Conservation (phyloP, 2,113 vertebrate genomes). For the Amblyornis subalaris region DNA sequence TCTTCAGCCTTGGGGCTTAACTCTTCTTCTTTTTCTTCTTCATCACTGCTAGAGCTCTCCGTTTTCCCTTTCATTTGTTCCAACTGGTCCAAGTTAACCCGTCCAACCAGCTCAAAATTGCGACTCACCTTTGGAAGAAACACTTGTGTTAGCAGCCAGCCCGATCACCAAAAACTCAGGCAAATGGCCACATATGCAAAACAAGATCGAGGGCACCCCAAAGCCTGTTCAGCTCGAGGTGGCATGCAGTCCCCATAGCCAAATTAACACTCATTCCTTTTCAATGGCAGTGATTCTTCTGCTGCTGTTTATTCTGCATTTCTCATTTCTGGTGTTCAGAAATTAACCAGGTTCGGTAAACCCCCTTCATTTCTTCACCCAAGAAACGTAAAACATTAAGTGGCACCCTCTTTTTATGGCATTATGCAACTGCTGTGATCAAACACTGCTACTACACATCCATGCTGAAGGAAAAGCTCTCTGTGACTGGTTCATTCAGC, state of each 20-base stretch:
- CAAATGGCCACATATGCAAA: background rate
- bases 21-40: conserved; percentile 81
- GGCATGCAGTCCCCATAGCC: background rate
- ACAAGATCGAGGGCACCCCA: accelerated
- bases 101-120: conserved; percentile 96
- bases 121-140: conserved; percentile 85
- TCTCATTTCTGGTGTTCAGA: background rate
- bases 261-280: background rate
- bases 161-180: background rate
- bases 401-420: background rate
- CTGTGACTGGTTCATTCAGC: background rate
- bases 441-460: background rate
- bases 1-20: conserved; percentile 71
- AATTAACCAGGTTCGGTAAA: background rate
- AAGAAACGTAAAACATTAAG: background rate
- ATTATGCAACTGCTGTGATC: background rate
- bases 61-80: conserved; percentile 88
- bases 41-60: conserved; percentile 81
- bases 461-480: background rate
- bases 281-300: background rate
- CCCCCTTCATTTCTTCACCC: background rate
- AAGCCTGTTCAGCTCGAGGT: background rate
- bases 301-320: background rate
- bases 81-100: conserved; percentile 94
- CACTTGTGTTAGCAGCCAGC: background rate